These are phyloP conservation scores for Gnatocerus cornutus DNA, from an alignment of 2,888 invertebrate genomes.

Conservation along the genomic window DNA sequence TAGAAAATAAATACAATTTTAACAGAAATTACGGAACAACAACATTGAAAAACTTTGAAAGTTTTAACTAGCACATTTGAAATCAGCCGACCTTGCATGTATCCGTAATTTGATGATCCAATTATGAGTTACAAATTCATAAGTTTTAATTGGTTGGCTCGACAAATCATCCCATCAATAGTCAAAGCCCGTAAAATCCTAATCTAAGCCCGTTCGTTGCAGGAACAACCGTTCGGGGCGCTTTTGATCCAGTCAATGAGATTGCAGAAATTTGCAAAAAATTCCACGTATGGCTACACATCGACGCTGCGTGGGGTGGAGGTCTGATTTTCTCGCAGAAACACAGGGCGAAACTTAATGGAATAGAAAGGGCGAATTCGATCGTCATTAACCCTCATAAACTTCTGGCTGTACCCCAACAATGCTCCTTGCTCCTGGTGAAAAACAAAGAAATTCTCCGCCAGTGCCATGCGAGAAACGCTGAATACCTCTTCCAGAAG, in stretches of 20 bases:
- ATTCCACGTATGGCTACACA: constrained; percentile 74
- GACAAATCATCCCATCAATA: constrained; percentile 16
- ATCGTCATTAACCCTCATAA: constrained; percentile 78
- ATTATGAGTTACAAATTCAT: constrained; percentile 32
- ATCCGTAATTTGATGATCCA: constrained; percentile 21
- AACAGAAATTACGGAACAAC: too few species aligned
- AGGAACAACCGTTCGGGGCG: constrained; percentile 76
- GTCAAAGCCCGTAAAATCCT: not conserved
- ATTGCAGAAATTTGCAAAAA: constrained; percentile 73
- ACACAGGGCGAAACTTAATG: constrained; percentile 72
- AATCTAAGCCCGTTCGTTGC: constrained; percentile 43
- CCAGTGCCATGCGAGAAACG: constrained; percentile 71
- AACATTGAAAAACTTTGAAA: too few species aligned
- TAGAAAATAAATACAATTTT: too few species aligned
- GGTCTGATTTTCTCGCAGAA: constrained; percentile 74
- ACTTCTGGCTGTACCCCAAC: constrained; percentile 75
- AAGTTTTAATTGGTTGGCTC: constrained; percentile 37
- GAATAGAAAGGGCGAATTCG: constrained; percentile 75
- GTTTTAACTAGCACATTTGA: too few species aligned
- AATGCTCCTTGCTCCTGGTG: constrained; percentile 73
- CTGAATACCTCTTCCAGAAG: constrained; percentile 75
- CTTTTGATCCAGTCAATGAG: constrained; percentile 74
- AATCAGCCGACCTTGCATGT: not conserved
- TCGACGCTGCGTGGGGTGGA: constrained; percentile 78
- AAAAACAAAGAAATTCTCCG: constrained; percentile 68